These are phyloP conservation scores for Criorhina ranunculi DNA, from an alignment of 2,888 invertebrate species.

Conservation along the genomic window DNA sequence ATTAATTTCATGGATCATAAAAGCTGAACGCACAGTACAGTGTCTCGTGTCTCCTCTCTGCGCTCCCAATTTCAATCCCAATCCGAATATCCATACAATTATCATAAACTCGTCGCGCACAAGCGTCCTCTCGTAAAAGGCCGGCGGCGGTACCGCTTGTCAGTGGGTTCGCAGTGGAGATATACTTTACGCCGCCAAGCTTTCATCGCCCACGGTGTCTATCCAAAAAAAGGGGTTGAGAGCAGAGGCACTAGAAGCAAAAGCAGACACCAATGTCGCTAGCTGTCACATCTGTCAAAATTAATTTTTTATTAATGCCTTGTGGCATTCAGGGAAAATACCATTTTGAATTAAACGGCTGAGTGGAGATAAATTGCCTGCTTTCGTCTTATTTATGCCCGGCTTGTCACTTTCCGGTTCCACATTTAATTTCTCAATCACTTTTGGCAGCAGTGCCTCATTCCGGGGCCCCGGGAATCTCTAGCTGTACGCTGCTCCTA, in stretches of 20 bases:
- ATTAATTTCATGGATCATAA: conserved; percentile 84
- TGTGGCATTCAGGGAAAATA: conserved; percentile 67
- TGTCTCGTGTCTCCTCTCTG: neutral
- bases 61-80: conserved; percentile 7
- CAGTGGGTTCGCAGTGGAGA: neutral
- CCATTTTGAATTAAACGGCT: conserved; percentile 73
- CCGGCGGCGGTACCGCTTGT: no score
- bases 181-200: conserved; percentile 5
- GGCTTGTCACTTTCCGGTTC: conserved; percentile 66
- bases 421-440: conserved; percentile 72
- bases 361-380: conserved; percentile 75
- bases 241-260: no score
- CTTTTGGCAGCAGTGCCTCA: conserved; percentile 2
- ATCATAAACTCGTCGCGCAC: conserved; percentile 41
- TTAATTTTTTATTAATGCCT: conserved; percentile 72
- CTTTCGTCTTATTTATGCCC: conserved; percentile 73
- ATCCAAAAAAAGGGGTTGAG: conserved; percentile 39
- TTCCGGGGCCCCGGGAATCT: neutral
- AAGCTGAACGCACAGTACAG: conserved; percentile 74
- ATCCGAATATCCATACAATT: conserved; percentile 47
- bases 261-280: conserved; percentile 10
- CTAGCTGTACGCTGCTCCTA: conserved; percentile 52
- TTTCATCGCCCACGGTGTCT: conserved; percentile 42
- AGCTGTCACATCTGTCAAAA: conserved; percentile 71
- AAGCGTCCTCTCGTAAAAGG: conserved; percentile 24